These are phyloP conservation scores for Wiebesia pumilae DNA, from an alignment of 1,140 invertebrate genomes.

Conservation along the genomic window DNA sequence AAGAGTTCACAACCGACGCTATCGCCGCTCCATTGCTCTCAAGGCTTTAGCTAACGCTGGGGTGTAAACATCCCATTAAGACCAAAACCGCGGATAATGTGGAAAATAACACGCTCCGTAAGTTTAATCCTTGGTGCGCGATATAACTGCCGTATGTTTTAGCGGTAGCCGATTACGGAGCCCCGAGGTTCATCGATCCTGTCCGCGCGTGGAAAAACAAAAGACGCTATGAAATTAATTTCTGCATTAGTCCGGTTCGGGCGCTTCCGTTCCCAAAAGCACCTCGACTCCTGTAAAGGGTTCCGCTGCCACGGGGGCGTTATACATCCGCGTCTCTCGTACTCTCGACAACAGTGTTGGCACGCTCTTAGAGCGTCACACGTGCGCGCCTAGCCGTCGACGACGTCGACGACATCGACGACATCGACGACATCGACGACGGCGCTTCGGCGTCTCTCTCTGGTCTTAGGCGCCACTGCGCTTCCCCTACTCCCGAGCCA, in stretches of 20 bases:
- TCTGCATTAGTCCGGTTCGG: background rate
- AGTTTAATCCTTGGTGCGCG: too few relatives aligned
- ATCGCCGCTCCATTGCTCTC: background rate
- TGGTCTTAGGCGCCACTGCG: conserved; percentile 63
- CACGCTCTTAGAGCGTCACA: conserved; percentile 15
- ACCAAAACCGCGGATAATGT: background rate
- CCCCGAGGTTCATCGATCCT: background rate
- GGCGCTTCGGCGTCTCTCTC: conserved; percentile 58
- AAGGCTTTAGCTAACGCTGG: background rate
- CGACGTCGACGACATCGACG: background rate
- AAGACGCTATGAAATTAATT: background rate
- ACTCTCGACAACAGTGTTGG: background rate
- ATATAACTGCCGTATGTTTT: too few relatives aligned
- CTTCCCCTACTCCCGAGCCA: conserved; percentile 49
- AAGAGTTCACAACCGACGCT: background rate
- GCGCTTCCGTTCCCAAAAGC: background rate
- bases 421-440: background rate
- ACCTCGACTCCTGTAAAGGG: background rate
- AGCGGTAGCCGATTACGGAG: too few relatives aligned
- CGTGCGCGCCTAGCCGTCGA: conserved; percentile 26
- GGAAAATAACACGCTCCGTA: background rate
- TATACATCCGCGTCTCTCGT: background rate
- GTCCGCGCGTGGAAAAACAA: too few relatives aligned
- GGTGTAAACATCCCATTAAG: too few relatives aligned
- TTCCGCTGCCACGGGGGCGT: background rate